Base-by-base conservation (phyloP, 1,140 invertebrate genomes). In the Maniola jurtina region DNA sequence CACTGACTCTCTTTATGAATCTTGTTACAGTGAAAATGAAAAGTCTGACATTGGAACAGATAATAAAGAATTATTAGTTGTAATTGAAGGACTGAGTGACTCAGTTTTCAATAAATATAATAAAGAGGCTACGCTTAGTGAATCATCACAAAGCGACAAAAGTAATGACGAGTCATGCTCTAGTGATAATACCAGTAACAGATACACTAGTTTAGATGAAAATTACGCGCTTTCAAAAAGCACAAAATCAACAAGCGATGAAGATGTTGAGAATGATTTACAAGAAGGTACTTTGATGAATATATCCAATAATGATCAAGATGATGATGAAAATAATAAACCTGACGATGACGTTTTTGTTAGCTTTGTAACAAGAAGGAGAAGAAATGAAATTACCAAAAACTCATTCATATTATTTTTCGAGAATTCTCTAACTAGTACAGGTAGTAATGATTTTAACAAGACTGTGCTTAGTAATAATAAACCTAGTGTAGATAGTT, bases 301-400 rank as follows among this genome's bases (percentile, higher is more conserved):
- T 47, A n/a, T 6, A 66, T 13, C 48, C 47, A 50, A 34, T 52
- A 16, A 6, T 59, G 10, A 36, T 6, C 6, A 7, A 36, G 42
- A 25, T 50, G 13, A 13, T n/a, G 9, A 45, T n/a, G 42, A 45
- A 45, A 45, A 55, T 50, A 25, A 36, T 68, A 67, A 68, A 47
- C 38, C 36, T 69, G 61, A 68, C 45, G 65, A 70, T 25, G 61
- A 65, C n/a, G 25, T 38, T 58, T 68, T 45, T 61, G 48, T 48
- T 61, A 81, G 79, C 71, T 88, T 81, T 80, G 85, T 89, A 10
- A 89, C 84, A 52, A 88, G 79, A 16, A 81, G 85, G 76, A 80
- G 77, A 76, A 68, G 76, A 57, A 84, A 82, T 76, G 72, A 77
- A 69, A 14, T 71, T 13, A 71, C 74, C 54, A 83, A 79, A 61